A percentile compares a stretch with the other conserved stretches of the same genome.
Evolutionary conservation across 2,888 invertebrate genomes (phyloP).

Genomic region (Stegana nigrithorax): DNA sequence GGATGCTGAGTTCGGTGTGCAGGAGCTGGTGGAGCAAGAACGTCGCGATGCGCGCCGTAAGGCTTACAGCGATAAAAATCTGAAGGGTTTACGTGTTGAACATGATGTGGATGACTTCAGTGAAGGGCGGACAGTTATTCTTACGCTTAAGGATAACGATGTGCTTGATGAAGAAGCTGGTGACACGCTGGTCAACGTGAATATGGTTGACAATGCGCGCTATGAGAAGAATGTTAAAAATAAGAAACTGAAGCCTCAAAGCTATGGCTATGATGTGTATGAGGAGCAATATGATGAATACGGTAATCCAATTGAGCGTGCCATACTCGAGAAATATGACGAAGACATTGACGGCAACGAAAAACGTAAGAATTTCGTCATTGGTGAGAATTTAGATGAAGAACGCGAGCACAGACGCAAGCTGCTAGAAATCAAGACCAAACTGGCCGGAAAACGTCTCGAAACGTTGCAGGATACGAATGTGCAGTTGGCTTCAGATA

Average conservation of each 20-base stretch:
- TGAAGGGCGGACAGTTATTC: conserved; percentile 86
- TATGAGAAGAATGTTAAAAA: conserved; percentile 87
- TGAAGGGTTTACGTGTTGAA: conserved; percentile 86
- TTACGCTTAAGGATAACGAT: conserved; percentile 93
- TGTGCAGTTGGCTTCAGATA: conserved; percentile 85
- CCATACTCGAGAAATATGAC: conserved; percentile 91
- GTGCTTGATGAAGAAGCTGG: conserved; percentile 88
- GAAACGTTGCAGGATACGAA: conserved; percentile 80
- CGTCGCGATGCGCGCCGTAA: conserved; percentile 71
- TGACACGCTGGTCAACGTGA: conserved; percentile 93
- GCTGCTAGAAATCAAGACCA: conserved; percentile 71
- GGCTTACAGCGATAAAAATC: conserved; percentile 78
- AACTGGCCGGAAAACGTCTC: conserved; percentile 75
- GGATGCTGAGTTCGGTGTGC: conserved; percentile 93
- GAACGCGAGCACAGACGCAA: conserved; percentile 71
- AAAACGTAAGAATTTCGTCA: conserved; percentile 77
- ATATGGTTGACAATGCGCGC: conserved; percentile 86
- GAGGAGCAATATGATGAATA: conserved; percentile 79
- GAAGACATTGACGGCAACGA: conserved; percentile 78
- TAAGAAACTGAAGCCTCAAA: conserved; percentile 83
- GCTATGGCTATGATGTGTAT: conserved; percentile 89
- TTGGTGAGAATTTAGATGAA: conserved; percentile 76
- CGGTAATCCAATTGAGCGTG: conserved; percentile 74
- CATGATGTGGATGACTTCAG: conserved; percentile 79
- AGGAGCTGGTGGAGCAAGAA: conserved; percentile 85